A percentile compares a stretch with the other conserved stretches of the same genome.
Evolutionary conservation across 2,888 invertebrate genomes (phyloP).

Genomic region (Pollenia griseotomentosa): DNA sequence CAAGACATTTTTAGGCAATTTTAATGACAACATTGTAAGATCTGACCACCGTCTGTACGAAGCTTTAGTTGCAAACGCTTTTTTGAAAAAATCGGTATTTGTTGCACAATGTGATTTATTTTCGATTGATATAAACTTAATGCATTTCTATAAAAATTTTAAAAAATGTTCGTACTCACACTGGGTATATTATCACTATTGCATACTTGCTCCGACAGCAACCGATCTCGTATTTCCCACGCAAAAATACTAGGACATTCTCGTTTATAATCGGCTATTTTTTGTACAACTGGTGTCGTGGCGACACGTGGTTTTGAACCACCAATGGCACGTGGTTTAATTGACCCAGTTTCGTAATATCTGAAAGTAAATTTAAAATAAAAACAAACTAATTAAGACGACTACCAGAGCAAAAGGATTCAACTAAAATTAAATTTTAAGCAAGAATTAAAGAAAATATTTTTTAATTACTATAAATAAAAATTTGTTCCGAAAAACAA

Average conservation of each 20-base stretch:
- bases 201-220: slow-evolving; percentile 97
- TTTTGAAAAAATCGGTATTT: no score
- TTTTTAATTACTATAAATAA: background rate
- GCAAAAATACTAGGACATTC: slow-evolving; percentile 99
- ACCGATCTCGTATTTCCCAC: slow-evolving; percentile 98
- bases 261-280: slow-evolving; percentile 98
- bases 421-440: background rate
- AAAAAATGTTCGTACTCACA: slow-evolving; percentile 88
- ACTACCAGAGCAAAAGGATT: background rate
- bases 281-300: slow-evolving; percentile 96
- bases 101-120: no score
- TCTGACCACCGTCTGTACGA: no score
- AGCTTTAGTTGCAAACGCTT: no score
- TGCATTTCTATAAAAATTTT: no score
- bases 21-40: no score
- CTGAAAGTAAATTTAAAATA: slow-evolving; percentile 84
- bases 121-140: no score
- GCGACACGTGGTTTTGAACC: slow-evolving; percentile 98
- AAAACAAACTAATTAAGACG: no score
- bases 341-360: slow-evolving; percentile 99
- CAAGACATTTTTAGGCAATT: no score
- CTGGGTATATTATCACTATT: slow-evolving; percentile 99
- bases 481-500: no score
- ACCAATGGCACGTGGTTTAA: slow-evolving; percentile 98
- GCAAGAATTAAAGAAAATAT: background rate